A percentile compares a stretch with the other conserved stretches of the same genome.
Conservation (phyloP, 2,113 vertebrate species). For the Muscicapa adusta region DNA sequence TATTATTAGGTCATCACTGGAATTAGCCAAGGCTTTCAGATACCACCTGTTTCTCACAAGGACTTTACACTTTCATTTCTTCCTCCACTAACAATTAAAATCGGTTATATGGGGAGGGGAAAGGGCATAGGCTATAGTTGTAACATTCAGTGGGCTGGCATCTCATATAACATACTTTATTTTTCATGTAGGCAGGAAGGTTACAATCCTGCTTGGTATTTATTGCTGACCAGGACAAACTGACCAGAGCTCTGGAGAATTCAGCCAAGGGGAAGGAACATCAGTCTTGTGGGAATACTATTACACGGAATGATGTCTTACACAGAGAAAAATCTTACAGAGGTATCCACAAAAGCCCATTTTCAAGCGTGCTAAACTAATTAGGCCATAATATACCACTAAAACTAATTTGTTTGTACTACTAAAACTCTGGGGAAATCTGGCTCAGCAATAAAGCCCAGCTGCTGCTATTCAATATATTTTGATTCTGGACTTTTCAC, state of each 20-base stretch:
- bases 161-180: not conserved
- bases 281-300: not conserved
- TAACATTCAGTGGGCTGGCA: not conserved
- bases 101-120: not conserved
- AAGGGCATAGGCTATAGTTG: not conserved
- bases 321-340: not conserved
- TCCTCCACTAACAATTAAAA: not conserved
- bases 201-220: not conserved
- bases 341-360: not conserved
- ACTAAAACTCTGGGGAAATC: constrained; percentile 10
- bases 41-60: not conserved
- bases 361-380: not conserved
- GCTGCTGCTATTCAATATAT: constrained; percentile 32
- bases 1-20: not conserved
- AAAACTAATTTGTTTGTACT: constrained; percentile 54
- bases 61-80: not conserved
- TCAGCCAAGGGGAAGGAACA: not conserved
- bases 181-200: not conserved
- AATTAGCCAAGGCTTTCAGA: not conserved
- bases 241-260: not conserved
- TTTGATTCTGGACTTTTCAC: not conserved
- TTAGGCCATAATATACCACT: not conserved
- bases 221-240: not conserved
- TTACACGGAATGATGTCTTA: not conserved
- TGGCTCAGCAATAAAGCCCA: constrained; percentile 29